phyloP scores from a whole-genome alignment of 2,113 vertebrate genomes.

The Gopherus flavomarginatus region DNA sequence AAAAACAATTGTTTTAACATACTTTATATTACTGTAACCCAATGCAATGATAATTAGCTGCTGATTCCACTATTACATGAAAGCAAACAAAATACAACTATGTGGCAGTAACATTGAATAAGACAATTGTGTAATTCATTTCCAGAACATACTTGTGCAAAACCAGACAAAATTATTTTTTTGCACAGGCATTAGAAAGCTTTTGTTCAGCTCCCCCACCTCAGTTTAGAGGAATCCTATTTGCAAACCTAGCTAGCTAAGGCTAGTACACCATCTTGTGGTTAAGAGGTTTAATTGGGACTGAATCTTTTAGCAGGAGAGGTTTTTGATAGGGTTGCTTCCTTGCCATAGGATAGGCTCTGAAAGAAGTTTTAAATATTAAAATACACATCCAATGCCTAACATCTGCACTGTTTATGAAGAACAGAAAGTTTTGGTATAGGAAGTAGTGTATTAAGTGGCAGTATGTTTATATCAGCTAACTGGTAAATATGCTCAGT shows the following conservation, averaged over 20 bases:
- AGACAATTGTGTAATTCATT: conserved; percentile 12
- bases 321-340: rapidly evolving
- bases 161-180: conserved; percentile 47
- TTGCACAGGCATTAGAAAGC: conserved; percentile 8
- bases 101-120: conserved; percentile 25
- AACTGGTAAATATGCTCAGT: background rate
- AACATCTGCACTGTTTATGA: background rate
- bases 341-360: rapidly evolving
- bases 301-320: rapidly evolving
- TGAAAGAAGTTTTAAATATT: background rate
- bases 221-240: background rate
- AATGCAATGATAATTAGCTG: conserved; percentile 59
- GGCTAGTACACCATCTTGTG: conserved; percentile 79
- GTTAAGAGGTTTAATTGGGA: conserved; percentile 16
- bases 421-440: background rate
- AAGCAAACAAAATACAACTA: conserved; percentile 49
- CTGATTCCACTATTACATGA: conserved; percentile 18
- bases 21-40: conserved; percentile 32
- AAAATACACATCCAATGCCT: background rate
- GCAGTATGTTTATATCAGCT: background rate
- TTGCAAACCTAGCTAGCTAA: conserved; percentile 26
- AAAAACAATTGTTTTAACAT: conserved; percentile 43
- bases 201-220: background rate
- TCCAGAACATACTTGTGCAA: conserved; percentile 16
- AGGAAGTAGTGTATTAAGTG: background rate